A percentile compares a stretch with the other conserved stretches of the same genome.
Evolutionary conservation across 2,888 invertebrate species (phyloP).

Genomic region (Ophraella communa): DNA sequence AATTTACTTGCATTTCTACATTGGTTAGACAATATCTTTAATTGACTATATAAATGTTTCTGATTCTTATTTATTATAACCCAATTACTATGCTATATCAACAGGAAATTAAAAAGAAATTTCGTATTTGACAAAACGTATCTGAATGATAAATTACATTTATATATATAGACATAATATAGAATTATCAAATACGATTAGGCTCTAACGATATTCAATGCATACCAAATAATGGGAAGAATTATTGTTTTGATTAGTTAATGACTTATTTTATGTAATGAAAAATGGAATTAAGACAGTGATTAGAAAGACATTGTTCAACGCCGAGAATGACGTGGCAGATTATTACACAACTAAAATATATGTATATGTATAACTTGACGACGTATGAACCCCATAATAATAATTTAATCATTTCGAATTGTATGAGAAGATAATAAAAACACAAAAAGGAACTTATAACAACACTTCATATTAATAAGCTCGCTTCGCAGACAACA

Average conservation of each 20-base stretch:
- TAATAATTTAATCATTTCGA: conserved; percentile 47
- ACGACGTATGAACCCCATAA: conserved; percentile 38
- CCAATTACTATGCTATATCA: too few relatives aligned
- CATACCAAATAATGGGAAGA: too few relatives aligned
- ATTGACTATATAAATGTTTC: too few relatives aligned
- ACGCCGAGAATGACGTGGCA: conserved; percentile 38
- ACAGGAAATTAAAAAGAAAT: too few relatives aligned
- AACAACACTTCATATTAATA: conserved; percentile 45
- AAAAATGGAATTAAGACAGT: conserved; percentile 26
- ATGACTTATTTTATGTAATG: conserved; percentile 26
- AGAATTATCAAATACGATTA: neutral
- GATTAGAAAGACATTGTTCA: conserved; percentile 32
- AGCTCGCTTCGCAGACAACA: conserved; percentile 41
- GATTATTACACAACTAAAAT: conserved; percentile 30
- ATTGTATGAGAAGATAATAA: conserved; percentile 28
- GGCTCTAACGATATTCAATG: neutral
- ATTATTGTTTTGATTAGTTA: conserved; percentile 26
- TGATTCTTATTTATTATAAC: too few relatives aligned
- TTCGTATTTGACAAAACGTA: too few relatives aligned
- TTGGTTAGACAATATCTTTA: too few relatives aligned
- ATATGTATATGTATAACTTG: conserved; percentile 4
- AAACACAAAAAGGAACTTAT: conserved; percentile 37
- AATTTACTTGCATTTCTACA: too few relatives aligned
- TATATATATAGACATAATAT: too few relatives aligned
- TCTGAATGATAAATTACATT: too few relatives aligned